Base-by-base conservation (phyloP, 1,140 invertebrate species). In the Drosophila eugracilis region DNA sequence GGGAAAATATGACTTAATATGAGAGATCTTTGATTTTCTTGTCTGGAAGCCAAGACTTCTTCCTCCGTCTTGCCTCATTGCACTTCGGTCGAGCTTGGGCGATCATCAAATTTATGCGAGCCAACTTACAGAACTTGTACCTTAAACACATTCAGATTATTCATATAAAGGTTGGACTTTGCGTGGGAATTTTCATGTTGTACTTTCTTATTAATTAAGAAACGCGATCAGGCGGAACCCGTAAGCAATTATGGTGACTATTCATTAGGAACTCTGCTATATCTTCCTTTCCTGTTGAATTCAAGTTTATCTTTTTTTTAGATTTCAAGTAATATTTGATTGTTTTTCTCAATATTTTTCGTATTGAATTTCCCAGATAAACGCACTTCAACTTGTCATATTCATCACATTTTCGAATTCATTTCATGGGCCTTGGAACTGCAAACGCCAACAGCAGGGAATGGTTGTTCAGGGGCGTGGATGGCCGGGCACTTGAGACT, bases 381-480 rank as follows among this genome's bases (percentile, higher is more conserved):
- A 57, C 45, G 66, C 62, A 86, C 81, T 85, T 86, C 53, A 85
- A 73, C 41, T 4, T 85, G 77, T 86, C 80, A 80, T 86, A 76
- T 86, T 52, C 54, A 65, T 86, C 72, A 80, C 28, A 65, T 58
- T 58, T 60, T 42, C 1, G 0, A 66, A 42, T 32, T 4, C 21
- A 14, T 63, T 49, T 80, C 69, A 85, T 85, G 67, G 58, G 15
- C 62, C 74, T 77, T 85, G 57, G 57, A 84, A 76, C 80, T 76
- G 65, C 80, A 63, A 53, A 55, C 60, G 70, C 65, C 78, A 75
- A 63, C 48, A 39, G 32, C 12, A 69, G 36, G 36, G 30, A 54
- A 42, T n/a, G 22, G 41, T 24, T 36, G 36, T 30, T 30, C 21
- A 48, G 28, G 36, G 26, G 14, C 36, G 21, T 1, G n/a, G 21